Conservation (phyloP, 35 echinoderm and acorn worm species). For the Chiridota heheva region DNA sequence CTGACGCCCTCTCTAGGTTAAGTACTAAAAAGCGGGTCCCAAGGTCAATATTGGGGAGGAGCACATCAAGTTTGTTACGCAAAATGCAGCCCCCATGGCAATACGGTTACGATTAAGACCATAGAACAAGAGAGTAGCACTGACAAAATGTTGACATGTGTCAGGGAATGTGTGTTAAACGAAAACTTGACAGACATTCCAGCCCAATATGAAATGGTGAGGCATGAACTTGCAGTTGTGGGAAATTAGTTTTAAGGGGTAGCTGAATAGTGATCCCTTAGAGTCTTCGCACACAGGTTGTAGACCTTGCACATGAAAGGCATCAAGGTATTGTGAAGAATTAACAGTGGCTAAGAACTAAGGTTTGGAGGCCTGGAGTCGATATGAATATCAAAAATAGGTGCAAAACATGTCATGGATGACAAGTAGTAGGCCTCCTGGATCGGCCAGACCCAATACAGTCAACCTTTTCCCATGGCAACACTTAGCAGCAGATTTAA, state of each 20-base stretch:
- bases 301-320: slow-evolving; percentile 1
- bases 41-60: slow-evolving; percentile 15
- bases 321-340: background rate
- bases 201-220: slow-evolving; percentile 15
- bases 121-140: slow-evolving; percentile 1
- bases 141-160: background rate
- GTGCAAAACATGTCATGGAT: background rate
- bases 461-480: slow-evolving; percentile 27
- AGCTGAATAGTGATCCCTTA: background rate
- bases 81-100: slow-evolving; percentile 5
- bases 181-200: slow-evolving; percentile 2
- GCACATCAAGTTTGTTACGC: slow-evolving; percentile 10
- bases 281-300: background rate
- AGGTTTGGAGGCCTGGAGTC: slow-evolving; percentile 28
- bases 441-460: background rate
- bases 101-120: slow-evolving; percentile 16
- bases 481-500: slow-evolving; percentile 11
- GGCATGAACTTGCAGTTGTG: slow-evolving; percentile 2
- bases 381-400: too few relatives aligned
- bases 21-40: background rate
- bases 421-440: too few relatives aligned
- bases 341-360: slow-evolving; percentile 10
- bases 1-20: slow-evolving; percentile 5
- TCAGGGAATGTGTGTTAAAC: slow-evolving; percentile 3
- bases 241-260: background rate